A percentile compares a stretch with the other conserved stretches of the same genome.
Evolutionary conservation across 2,113 vertebrate genomes (phyloP).

Genomic region (Fregata magnificens): DNA sequence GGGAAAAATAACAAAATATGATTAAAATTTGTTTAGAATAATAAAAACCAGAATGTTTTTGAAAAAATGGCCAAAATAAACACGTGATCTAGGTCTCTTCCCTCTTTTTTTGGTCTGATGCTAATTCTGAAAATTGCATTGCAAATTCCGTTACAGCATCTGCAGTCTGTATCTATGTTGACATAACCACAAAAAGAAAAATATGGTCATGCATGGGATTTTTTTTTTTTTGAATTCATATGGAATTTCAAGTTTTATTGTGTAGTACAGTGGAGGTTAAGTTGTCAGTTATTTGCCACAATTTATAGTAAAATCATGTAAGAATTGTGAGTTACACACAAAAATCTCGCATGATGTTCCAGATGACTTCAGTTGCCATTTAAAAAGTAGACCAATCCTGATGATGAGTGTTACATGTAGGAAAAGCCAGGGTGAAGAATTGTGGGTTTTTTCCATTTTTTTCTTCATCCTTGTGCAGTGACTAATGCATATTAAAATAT

Average conservation of each 20-base stretch:
- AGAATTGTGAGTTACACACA: not conserved
- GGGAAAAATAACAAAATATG: not conserved
- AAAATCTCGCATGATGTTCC: not conserved
- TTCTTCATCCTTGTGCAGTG: not conserved
- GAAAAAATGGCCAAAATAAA: not conserved
- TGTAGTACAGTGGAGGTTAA: not conserved
- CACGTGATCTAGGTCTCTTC: not conserved
- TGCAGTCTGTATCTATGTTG: not conserved
- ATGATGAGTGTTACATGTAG: not conserved
- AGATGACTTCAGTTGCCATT: not conserved
- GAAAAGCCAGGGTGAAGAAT: not conserved
- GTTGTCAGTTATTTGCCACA: not conserved
- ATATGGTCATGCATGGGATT: not conserved
- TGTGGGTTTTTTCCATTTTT: not conserved
- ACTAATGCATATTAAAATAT: not conserved
- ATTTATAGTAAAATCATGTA: not conserved
- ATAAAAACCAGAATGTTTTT: not conserved
- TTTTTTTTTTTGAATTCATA: not conserved
- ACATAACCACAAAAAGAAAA: not conserved
- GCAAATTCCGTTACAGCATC: not conserved
- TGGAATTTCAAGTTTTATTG: not conserved
- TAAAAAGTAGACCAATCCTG: not conserved
- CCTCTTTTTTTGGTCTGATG: not conserved
- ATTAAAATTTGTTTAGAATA: not conserved
- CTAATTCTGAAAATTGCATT: not conserved